Conservation (phyloP, 2,797 vertebrate genomes). For the Ambastaia sidthimunki region DNA sequence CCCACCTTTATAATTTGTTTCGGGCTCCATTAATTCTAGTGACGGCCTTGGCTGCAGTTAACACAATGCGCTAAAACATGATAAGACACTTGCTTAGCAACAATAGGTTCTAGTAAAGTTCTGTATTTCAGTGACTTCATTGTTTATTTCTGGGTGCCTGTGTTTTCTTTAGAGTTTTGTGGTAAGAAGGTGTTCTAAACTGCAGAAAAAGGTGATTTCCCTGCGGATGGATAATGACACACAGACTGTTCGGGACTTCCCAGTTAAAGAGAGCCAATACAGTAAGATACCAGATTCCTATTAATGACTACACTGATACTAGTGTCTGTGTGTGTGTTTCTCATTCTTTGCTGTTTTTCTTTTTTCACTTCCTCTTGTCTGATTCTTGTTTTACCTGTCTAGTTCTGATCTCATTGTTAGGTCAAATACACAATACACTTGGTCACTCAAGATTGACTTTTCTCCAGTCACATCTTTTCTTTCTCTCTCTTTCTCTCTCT, state of each 20-base stretch:
- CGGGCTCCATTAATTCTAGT: neutral
- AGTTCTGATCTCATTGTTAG: neutral
- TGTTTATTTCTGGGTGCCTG: slow-evolving; percentile 5
- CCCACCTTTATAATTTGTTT: too few relatives aligned
- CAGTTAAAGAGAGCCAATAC: slow-evolving; percentile 82
- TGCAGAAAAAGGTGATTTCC: slow-evolving; percentile 92
- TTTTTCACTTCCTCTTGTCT: slow-evolving; percentile 43
- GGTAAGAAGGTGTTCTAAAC: slow-evolving; percentile 84
- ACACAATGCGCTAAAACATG: neutral
- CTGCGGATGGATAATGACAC: slow-evolving; percentile 81
- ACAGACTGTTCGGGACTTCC: slow-evolving; percentile 83
- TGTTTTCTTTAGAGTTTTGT: slow-evolving; percentile 82
- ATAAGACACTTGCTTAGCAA: neutral
- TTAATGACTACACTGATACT: slow-evolving; percentile 1
- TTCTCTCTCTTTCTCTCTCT: neutral
- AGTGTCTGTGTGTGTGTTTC: neutral
- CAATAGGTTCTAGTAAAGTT: neutral
- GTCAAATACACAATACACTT: neutral
- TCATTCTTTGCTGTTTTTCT: slow-evolving; percentile 6
- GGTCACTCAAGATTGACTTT: slow-evolving; percentile 14
- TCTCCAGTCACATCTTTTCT: neutral
- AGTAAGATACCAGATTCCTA: slow-evolving; percentile 65
- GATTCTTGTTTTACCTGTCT: slow-evolving; percentile 25
- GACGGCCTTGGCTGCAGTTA: too few relatives aligned
- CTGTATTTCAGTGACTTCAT: neutral